Conservation (phyloP, 1,140 invertebrate genomes). For the Asobara japonica region DNA sequence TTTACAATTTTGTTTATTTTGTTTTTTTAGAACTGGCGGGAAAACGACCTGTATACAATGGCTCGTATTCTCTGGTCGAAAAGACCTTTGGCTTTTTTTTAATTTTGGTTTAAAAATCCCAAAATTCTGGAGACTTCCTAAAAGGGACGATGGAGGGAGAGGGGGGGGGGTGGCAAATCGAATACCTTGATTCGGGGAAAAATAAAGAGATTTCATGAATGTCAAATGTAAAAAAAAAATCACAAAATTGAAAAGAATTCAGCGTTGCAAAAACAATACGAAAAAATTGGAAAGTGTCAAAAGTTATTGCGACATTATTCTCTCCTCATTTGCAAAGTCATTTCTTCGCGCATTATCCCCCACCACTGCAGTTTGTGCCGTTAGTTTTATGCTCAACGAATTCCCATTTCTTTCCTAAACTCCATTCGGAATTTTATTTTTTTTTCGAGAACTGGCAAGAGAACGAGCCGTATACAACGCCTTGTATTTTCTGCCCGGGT, state of each 20-base stretch:
- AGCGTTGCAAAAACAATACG: too few relatives aligned
- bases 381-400: neutral
- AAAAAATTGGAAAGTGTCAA: too few relatives aligned
- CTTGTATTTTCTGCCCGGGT: neutral
- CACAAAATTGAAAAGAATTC: too few relatives aligned
- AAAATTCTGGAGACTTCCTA: too few relatives aligned
- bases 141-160: too few relatives aligned
- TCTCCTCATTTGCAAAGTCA: neutral
- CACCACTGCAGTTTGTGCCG: neutral
- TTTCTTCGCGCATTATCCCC: neutral
- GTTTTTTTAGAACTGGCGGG: neutral
- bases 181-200: too few relatives aligned
- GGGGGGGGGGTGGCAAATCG: too few relatives aligned
- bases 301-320: too few relatives aligned
- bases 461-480: neutral
- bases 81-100: neutral
- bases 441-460: conserved; percentile 3
- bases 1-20: neutral
- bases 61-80: neutral
- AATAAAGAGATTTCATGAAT: too few relatives aligned
- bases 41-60: neutral
- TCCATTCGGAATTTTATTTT: neutral
- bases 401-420: neutral
- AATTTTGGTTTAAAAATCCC: too few relatives aligned
- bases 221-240: too few relatives aligned